Evolutionary conservation across 2,888 invertebrate species (phyloP).

Genomic region (Xestia sexstrigata): DNA sequence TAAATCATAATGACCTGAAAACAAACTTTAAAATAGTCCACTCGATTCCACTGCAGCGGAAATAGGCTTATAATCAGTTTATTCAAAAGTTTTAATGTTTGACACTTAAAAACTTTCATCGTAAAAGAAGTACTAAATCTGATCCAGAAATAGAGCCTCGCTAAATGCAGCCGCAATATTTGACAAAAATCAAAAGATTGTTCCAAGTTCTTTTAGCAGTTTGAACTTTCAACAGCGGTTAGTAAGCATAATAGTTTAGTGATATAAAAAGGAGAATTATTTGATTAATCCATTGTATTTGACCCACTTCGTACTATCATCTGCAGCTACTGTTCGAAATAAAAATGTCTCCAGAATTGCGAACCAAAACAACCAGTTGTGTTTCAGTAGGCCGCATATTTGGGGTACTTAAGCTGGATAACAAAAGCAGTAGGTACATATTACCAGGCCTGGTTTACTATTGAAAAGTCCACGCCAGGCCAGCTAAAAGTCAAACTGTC

Average conservation of each 20-base stretch:
- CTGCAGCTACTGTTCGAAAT: not conserved
- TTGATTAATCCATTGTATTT: not conserved
- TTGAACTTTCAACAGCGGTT: not conserved
- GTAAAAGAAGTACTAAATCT: conserved; percentile 23
- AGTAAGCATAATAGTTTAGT: not conserved
- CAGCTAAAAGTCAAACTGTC: not conserved
- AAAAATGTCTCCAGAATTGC: not conserved
- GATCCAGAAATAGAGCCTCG: not conserved
- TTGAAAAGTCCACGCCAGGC: not conserved
- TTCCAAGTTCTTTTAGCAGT: not conserved
- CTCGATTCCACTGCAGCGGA: not conserved
- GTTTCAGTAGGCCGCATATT: not conserved
- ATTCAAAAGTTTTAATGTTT: conserved; percentile 7
- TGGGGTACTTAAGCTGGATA: not conserved
- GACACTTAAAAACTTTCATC: conserved; percentile 14
- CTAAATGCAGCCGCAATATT: conserved; percentile 18
- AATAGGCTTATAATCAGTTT: conserved; percentile 8
- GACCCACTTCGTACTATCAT: not conserved
- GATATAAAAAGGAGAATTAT: not conserved
- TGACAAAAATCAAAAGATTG: conserved; percentile 15
- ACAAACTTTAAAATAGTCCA: too few species aligned
- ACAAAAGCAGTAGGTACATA: not conserved
- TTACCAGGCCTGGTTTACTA: not conserved
- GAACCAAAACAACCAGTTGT: not conserved
- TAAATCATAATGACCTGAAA: not conserved